Evolutionary conservation across 2,113 vertebrate species (phyloP).

Genomic region (Lates calcarifer): DNA sequence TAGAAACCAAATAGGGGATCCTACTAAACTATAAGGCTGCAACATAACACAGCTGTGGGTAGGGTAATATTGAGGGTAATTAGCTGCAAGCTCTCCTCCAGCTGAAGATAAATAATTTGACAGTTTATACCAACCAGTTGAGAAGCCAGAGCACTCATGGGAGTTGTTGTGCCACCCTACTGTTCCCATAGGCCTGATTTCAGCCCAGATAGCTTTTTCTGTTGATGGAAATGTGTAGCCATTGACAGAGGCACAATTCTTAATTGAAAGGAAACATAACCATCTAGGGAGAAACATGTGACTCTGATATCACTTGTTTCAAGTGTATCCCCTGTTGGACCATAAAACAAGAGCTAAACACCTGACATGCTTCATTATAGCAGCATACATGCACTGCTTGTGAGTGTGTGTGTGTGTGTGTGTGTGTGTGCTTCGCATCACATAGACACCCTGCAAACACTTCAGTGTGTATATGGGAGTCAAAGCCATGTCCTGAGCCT

Average conservation of each 20-base stretch:
- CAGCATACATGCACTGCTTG: not conserved
- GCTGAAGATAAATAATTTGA: constrained; percentile 58
- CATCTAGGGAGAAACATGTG: not conserved
- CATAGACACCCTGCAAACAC: not conserved
- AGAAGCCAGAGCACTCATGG: constrained; percentile 40
- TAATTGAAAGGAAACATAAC: constrained; percentile 54
- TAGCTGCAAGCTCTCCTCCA: constrained; percentile 19
- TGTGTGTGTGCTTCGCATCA: not conserved
- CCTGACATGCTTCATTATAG: not conserved
- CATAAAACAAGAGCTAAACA: not conserved
- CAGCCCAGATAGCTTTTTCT: constrained; percentile 22
- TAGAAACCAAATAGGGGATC: too few species aligned
- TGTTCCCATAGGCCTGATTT: constrained; percentile 38
- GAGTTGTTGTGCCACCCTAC: constrained; percentile 31
- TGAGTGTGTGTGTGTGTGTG: constrained; percentile 15
- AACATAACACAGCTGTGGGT: constrained; percentile 7
- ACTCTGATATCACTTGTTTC: not conserved
- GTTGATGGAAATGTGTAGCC: constrained; percentile 38
- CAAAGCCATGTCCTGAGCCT: constrained; percentile 1
- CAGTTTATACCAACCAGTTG: constrained; percentile 42
- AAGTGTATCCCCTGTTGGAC: not conserved
- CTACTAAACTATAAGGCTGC: too few species aligned
- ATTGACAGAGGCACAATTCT: not conserved
- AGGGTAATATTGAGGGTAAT: constrained; percentile 44
- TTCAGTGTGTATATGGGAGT: constrained; percentile 6